Evolutionary conservation across 2,797 vertebrate species (phyloP).

Genomic region (Furcifer pardalis): DNA sequence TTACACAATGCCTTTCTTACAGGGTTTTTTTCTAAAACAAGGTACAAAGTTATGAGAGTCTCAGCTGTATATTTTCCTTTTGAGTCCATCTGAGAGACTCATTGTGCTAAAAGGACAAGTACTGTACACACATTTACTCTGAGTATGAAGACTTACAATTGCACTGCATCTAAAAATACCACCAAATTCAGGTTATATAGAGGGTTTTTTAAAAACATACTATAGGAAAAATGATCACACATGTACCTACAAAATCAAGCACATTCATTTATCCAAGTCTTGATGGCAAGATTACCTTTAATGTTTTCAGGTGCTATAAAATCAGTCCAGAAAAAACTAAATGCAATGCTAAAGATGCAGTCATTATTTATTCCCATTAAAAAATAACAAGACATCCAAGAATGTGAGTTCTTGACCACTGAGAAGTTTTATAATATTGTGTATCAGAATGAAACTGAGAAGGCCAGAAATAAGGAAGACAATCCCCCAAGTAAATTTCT

Average conservation of each 20-base stretch:
- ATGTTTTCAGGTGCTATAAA: background rate
- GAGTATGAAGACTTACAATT: background rate
- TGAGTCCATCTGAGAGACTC: background rate
- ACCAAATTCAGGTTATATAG: background rate
- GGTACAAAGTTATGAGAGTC: background rate
- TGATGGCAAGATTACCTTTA: background rate
- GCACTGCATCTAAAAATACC: background rate
- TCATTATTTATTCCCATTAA: background rate
- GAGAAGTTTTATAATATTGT: background rate
- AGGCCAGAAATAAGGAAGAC: background rate
- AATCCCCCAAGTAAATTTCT: background rate
- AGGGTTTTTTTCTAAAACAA: slow-evolving; percentile 18
- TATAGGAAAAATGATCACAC: background rate
- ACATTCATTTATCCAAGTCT: background rate
- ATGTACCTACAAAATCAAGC: background rate
- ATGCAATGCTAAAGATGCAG: background rate
- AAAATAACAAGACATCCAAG: background rate
- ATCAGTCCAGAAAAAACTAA: background rate
- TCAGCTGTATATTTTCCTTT: background rate
- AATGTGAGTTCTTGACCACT: background rate
- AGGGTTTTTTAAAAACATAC: no score
- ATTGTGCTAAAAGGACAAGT: background rate
- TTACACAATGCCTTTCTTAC: slow-evolving; percentile 7
- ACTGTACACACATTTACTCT: background rate
- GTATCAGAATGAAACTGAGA: background rate